phyloP scores from a whole-genome alignment of 1,140 invertebrate genomes.

The Diprion similis region DNA sequence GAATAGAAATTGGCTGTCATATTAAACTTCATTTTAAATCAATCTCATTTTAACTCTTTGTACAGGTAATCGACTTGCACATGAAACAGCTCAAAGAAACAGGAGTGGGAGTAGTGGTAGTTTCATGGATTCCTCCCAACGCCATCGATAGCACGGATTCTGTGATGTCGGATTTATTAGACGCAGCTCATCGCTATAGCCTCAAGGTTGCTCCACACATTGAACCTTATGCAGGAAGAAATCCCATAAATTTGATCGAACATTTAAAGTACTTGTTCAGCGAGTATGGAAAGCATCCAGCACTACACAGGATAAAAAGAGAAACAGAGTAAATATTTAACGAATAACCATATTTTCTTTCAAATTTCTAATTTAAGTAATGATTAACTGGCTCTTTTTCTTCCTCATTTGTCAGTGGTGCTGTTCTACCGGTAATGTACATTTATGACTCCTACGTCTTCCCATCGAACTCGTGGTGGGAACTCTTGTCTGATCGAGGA shows the following conservation, averaged over 20 bases:
- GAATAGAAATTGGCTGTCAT: too few relatives aligned
- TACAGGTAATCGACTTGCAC: constrained; percentile 55
- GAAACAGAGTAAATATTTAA: constrained; percentile 45
- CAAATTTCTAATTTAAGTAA: neutral
- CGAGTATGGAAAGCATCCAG: constrained; percentile 58
- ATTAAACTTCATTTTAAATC: too few relatives aligned
- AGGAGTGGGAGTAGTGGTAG: constrained; percentile 57
- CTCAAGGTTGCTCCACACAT: constrained; percentile 61
- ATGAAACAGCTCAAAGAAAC: constrained; percentile 57
- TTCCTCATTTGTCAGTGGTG: constrained; percentile 36
- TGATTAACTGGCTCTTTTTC: neutral
- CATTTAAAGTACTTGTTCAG: constrained; percentile 53
- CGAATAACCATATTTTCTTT: neutral
- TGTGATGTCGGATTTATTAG: constrained; percentile 54
- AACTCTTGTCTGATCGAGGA: constrained; percentile 60
- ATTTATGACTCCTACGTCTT: constrained; percentile 67
- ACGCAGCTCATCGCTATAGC: constrained; percentile 54
- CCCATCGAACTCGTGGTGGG: constrained; percentile 59
- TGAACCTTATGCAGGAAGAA: constrained; percentile 57
- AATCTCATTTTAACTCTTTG: neutral
- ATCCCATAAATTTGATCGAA: constrained; percentile 56
- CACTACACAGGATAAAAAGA: constrained; percentile 62
- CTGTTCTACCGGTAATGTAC: constrained; percentile 64
- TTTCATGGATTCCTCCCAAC: constrained; percentile 59
- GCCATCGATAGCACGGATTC: constrained; percentile 53